Conservation (phyloP, 2,888 invertebrate genomes). For the Phania funesta region DNA sequence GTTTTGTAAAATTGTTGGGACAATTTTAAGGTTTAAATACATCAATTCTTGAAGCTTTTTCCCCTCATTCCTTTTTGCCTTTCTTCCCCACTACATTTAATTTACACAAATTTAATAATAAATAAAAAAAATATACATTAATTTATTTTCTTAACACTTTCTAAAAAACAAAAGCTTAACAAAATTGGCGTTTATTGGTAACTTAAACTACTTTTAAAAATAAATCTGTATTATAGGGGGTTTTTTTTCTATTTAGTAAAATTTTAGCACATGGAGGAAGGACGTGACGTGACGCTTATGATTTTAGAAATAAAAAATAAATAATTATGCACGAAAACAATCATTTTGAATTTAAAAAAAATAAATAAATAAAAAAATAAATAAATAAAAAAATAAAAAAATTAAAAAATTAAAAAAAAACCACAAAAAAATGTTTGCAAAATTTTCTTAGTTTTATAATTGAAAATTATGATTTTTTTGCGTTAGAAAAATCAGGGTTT, state of each 20-base stretch:
- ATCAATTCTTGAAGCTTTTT: no score
- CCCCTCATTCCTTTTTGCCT: neutral
- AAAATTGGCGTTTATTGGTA: slow-evolving; percentile 20
- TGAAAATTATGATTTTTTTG: no score
- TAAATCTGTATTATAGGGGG: slow-evolving; percentile 2
- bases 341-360: no score
- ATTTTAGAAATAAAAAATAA: no score
- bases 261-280: slow-evolving; percentile 77
- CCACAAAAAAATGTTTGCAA: no score
- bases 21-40: neutral
- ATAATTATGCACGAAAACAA: no score
- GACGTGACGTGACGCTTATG: no score
- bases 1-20: neutral
- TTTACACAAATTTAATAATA: slow-evolving; percentile 28
- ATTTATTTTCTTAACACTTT: slow-evolving; percentile 16
- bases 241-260: slow-evolving; percentile 29
- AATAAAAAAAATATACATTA: neutral
- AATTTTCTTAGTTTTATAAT: no score
- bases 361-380: no score
- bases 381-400: no score
- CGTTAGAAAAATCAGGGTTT: no score
- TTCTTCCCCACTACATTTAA: neutral
- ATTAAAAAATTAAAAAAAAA: no score
- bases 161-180: slow-evolving; percentile 48
- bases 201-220: slow-evolving; percentile 41